Percentiles rank a stretch among this genome's conserved stretches.
phyloP scores from a whole-genome alignment of 2,888 invertebrate species.

The Acanthopleura granulata region DNA sequence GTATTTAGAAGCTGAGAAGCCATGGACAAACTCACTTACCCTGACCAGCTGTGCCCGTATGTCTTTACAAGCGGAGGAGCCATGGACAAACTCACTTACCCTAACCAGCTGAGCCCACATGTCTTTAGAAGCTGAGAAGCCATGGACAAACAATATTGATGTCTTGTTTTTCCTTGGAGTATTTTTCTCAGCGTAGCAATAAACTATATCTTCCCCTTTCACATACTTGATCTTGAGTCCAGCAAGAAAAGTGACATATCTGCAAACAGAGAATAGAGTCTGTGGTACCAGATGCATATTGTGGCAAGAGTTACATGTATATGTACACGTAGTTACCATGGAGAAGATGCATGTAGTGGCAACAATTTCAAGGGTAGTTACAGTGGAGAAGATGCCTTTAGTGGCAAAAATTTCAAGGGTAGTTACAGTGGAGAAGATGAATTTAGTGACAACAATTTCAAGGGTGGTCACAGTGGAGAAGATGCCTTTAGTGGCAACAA shows the following conservation, averaged over 20 bases:
- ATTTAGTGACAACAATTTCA: too few species aligned
- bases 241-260: constrained; percentile 4
- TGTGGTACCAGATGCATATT: too few species aligned
- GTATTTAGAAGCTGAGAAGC: constrained; percentile 60
- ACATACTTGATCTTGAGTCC: constrained; percentile 56
- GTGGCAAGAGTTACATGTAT: too few species aligned
- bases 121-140: constrained; percentile 60
- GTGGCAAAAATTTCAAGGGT: too few species aligned
- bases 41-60: constrained; percentile 60
- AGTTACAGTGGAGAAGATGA: too few species aligned
- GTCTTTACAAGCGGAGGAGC: constrained; percentile 60
- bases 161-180: constrained; percentile 36
- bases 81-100: constrained; percentile 51
- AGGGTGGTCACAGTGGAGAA: too few species aligned
- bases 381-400: too few species aligned
- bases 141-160: constrained; percentile 57
- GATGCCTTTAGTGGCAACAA: too few species aligned
- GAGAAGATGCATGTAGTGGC: too few species aligned
- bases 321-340: too few species aligned
- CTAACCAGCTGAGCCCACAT: constrained; percentile 60
- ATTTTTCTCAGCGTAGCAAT: constrained; percentile 58
- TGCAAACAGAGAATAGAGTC: not conserved
- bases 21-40: constrained; percentile 51
- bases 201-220: constrained; percentile 37
- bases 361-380: too few species aligned